Evolutionary conservation across 2,113 vertebrate species (phyloP), one percentile per base, ranked within the genome.

Genomic region (Phrynosoma platyrhinos): DNA sequence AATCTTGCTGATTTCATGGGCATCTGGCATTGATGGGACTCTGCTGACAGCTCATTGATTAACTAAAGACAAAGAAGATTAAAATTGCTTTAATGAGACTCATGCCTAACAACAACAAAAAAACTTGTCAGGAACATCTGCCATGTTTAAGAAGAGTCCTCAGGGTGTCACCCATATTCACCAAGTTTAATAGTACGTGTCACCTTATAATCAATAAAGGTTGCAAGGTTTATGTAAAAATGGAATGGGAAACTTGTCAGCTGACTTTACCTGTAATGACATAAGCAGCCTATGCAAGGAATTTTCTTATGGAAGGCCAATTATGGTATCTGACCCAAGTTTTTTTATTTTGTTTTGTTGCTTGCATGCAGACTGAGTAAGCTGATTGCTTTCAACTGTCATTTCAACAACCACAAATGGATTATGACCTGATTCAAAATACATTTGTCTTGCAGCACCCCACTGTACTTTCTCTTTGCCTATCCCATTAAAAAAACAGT

Each of bases 121-220:
- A 66, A 66, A 92, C 81, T 79, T 93, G 88, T 81, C 92, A 89
- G 91, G 79, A 91, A 91, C 93, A 88, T 75, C 90, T 84, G 90
- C 81, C 55, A 4, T 83, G 21, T 53, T 47, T 0, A 2, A 36
- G 79, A 78, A 93, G 14, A 2, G 27, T 0, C 71, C 72, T 87
- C 27, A 8, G 32, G 0, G 14, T 4, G 21, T 78, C n/a, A n/a
- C 74, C 75, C 6, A 0, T 23, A 25, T 89, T 68, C 32, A 78
- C 82, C 83, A 3, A 14, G 76, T 21, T 62, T 81, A 84, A 69
- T 32, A 40, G 85, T 72, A 84, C 36, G 1, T 1, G 21, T 8
- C 77, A 83, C 79, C 69, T 75, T 81, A 85, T 91, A 64, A 47
- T 92, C 47, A 23, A 58, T 10, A 18, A 0, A 14, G 76, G 81